A percentile compares a stretch with the other conserved stretches of the same genome.
These are phyloP conservation scores for Callospermophilus lateralis DNA, from an alignment of 2,113 vertebrate species.

Conservation along the genomic window DNA sequence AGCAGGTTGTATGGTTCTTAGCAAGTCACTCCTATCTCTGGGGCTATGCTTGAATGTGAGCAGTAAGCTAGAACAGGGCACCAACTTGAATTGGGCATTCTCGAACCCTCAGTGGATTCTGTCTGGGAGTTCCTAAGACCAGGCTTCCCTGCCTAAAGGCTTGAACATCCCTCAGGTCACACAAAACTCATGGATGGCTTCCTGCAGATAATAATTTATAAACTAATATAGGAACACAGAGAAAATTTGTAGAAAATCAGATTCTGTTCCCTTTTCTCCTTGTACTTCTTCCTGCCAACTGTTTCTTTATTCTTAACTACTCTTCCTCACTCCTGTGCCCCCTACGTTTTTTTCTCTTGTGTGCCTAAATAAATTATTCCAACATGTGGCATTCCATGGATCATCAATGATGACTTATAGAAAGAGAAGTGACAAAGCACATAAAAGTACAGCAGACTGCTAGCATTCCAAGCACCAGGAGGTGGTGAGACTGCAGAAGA, in stretches of 20 bases:
- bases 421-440: background rate
- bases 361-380: background rate
- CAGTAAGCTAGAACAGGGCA: no score
- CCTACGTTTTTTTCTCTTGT: background rate
- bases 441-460: background rate
- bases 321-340: background rate
- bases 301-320: background rate
- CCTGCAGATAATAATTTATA: background rate
- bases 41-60: no score
- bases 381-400: background rate
- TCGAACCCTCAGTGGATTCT: no score
- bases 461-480: background rate
- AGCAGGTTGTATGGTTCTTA: no score
- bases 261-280: background rate
- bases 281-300: background rate
- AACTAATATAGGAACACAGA: background rate
- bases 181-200: no score
- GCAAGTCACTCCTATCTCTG: no score
- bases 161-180: no score
- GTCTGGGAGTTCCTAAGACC: no score
- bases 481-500: no score
- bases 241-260: slow-evolving; percentile 7
- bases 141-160: no score
- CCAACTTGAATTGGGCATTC: no score
- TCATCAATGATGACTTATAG: background rate